A percentile compares a stretch with the other conserved stretches of the same genome.
phyloP scores from a whole-genome alignment of 2,797 vertebrate genomes.

The Falco columbarius region DNA sequence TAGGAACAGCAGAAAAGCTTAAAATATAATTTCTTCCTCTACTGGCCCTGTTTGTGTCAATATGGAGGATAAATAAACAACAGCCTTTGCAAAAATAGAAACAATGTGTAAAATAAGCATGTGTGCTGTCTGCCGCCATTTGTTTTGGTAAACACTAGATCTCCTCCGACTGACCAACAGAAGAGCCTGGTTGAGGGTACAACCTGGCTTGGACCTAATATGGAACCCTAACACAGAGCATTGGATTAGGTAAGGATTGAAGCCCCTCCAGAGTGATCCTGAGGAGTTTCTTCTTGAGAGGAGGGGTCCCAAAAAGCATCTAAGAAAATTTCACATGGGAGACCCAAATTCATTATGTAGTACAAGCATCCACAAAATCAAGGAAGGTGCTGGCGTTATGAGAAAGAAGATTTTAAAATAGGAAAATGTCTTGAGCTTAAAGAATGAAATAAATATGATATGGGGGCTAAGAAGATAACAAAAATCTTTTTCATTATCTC shows the following conservation, averaged over 20 bases:
- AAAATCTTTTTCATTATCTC: neutral
- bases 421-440: neutral
- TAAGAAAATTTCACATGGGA: neutral
- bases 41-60: conserved; percentile 46
- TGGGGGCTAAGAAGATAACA: neutral
- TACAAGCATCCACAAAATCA: neutral
- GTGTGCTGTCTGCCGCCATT: neutral
- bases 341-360: neutral
- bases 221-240: neutral
- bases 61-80: conserved; percentile 37
- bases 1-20: conserved; percentile 68
- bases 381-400: neutral
- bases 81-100: neutral
- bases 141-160: neutral
- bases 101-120: neutral
- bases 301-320: neutral
- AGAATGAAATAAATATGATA: neutral
- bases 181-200: neutral
- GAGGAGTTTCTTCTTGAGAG: neutral
- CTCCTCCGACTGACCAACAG: neutral
- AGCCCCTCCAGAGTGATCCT: neutral
- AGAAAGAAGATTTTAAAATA: neutral
- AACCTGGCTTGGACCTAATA: neutral
- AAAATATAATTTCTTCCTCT: conserved; percentile 69
- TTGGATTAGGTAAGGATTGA: neutral